phyloP scores from a whole-genome alignment of 2,113 vertebrate species.

The Toxotes jaculatrix region DNA sequence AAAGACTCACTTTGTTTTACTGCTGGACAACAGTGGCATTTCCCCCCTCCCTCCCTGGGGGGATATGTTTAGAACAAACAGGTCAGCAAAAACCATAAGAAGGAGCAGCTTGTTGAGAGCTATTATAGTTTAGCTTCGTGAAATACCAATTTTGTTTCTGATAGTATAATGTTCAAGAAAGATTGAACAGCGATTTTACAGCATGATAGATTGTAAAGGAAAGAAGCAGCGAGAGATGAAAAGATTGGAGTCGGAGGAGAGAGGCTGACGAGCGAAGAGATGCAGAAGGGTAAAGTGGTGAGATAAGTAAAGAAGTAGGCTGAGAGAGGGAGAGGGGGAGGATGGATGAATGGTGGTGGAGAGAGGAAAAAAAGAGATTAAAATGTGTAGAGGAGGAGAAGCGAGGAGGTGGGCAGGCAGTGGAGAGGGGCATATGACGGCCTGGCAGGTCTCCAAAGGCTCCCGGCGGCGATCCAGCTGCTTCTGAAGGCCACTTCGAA shows the following conservation, averaged over 20 bases:
- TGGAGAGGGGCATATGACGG: constrained; percentile 59
- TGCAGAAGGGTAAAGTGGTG: constrained; percentile 11
- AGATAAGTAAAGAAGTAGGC: constrained; percentile 8
- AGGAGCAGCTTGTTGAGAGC: background rate
- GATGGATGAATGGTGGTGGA: background rate
- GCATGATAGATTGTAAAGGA: background rate
- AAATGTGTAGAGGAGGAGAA: constrained; percentile 46
- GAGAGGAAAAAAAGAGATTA: constrained; percentile 17
- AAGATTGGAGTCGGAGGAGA: background rate
- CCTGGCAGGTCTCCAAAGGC: constrained; percentile 64
- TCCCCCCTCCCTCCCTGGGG: background rate
- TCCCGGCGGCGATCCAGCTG: constrained; percentile 65
- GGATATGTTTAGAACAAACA: background rate
- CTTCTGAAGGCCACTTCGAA: constrained; percentile 63
- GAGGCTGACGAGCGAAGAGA: background rate
- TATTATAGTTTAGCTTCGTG: constrained; percentile 27
- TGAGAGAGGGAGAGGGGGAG: constrained; percentile 7
- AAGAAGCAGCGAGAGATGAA: constrained; percentile 22
- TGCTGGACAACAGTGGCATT: background rate
- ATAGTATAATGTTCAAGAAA: constrained; percentile 25
- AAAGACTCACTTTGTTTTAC: background rate
- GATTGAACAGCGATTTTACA: constrained; percentile 16
- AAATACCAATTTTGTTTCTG: constrained; percentile 34
- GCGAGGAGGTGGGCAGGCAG: constrained; percentile 26
- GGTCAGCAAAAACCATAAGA: constrained; percentile 1